Base-by-base conservation (phyloP, 2,113 vertebrate species). In the Bufo bufo region DNA sequence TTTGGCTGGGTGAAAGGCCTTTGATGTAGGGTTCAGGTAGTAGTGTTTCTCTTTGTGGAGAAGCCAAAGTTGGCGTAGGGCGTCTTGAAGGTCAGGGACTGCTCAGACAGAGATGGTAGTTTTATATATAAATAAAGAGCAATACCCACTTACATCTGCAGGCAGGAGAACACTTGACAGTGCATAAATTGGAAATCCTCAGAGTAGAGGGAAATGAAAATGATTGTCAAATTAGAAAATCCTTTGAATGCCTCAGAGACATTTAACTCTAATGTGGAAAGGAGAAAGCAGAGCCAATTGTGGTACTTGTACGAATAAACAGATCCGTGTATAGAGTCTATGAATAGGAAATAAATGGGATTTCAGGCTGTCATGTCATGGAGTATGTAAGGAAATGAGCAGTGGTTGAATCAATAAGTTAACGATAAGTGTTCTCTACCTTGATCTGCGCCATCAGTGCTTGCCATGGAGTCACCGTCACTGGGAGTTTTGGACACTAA, bases 391-490 rank as follows among this genome's bases (percentile, higher is more conserved):
- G 49, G 50, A 54, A 77, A 52, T 20, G 16, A 50, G 71, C 43
- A 16, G 33, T 47, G 71, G 43, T 1, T 74, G 74, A 77, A 77
- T 50, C 74, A 10, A 52, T 79, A 79, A 19, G 14, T 47, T 20
- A 17, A 81, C 61, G 43, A 58, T 65, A 65, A 65, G 43, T 65
- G 19, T 61, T 75, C 23, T 74, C 12, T 85, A 85, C 84, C 84
- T 85, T 63, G 58, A 50, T 77, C 69, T 66, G 56, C 19, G 45
- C 47, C 45, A 20, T 65, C 85, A 69, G 75, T 45, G 17, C 23
- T 65, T 45, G 59, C 49, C 33, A 75, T 47, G 47, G 75, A 69
- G 77, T 54, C 59, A 23, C 61, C 80, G 61, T 56, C 49, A n/a
- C 43, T 71, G 61, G 59, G 59, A 52, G 58, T 54, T 23, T n/a